These are phyloP conservation scores for Leucophora obtusa DNA, from an alignment of 2,888 invertebrate species.

Conservation along the genomic window DNA sequence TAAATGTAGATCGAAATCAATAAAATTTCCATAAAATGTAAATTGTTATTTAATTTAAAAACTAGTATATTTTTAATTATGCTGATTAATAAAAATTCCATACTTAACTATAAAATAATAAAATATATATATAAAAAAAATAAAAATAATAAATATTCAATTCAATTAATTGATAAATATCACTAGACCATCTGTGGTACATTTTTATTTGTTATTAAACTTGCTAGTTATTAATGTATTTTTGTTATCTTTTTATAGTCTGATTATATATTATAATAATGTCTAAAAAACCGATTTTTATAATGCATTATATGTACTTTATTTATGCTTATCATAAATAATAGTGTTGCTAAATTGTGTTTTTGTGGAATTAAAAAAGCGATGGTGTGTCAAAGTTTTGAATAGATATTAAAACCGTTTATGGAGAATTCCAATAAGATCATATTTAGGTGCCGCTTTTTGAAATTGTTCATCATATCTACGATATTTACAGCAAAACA, in stretches of 20 bases:
- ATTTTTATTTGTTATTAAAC: slow-evolving; percentile 4
- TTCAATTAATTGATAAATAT: slow-evolving; percentile 61
- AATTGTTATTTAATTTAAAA: slow-evolving; percentile 28
- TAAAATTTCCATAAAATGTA: slow-evolving; percentile 28
- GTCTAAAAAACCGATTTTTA: slow-evolving; percentile 29
- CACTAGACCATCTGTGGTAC: slow-evolving; percentile 20
- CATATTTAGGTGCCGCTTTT: no score
- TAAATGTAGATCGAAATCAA: slow-evolving; percentile 8
- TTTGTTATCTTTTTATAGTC: slow-evolving; percentile 40
- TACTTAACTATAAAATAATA: not conserved
- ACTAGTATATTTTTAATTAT: slow-evolving; percentile 19
- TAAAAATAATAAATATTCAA: slow-evolving; percentile 14
- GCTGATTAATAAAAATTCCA: slow-evolving; percentile 1
- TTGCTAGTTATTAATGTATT: slow-evolving; percentile 43
- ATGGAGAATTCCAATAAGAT: no score
- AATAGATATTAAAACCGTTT: no score
- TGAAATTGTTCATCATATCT: no score
- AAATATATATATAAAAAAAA: no score
- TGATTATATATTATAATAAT: not conserved
- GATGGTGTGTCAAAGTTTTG: no score
- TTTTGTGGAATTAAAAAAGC: no score
- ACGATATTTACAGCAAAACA: no score
- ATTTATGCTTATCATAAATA: no score
- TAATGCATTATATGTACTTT: not conserved
- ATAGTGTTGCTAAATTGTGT: no score